Evolutionary conservation across 2,888 invertebrate genomes (phyloP).

Genomic region (Eupithecia subumbrata): DNA sequence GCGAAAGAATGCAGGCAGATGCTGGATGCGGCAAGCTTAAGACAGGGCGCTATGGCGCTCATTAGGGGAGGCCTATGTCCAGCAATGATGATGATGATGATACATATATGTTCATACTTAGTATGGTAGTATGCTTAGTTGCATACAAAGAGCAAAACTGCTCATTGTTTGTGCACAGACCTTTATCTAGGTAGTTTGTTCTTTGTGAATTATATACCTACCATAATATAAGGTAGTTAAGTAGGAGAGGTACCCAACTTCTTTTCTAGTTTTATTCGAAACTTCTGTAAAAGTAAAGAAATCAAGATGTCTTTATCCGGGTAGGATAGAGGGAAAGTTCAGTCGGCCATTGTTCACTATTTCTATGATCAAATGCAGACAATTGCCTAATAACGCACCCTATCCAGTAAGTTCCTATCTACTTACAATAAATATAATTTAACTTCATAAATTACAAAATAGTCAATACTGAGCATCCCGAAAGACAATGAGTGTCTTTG

Average conservation of each 20-base stretch:
- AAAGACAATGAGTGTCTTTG: slow-evolving; percentile 68
- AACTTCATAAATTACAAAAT: slow-evolving; percentile 40
- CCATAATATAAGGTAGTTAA: background rate
- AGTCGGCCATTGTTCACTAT: background rate
- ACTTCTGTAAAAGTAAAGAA: background rate
- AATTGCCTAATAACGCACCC: background rate
- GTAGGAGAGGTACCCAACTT: background rate
- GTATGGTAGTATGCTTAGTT: background rate
- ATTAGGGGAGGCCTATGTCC: too few species aligned
- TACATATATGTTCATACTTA: too few species aligned
- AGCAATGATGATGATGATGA: too few species aligned
- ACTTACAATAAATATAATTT: slow-evolving; percentile 4
- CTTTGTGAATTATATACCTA: background rate
- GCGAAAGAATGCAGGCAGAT: too few species aligned
- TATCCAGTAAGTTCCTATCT: background rate
- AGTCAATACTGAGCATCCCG: slow-evolving; percentile 55
- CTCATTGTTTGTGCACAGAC: background rate
- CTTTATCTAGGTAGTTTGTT: background rate
- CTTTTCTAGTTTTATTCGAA: background rate
- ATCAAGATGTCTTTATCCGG: background rate
- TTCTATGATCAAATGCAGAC: background rate
- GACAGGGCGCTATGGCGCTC: too few species aligned
- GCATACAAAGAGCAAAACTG: background rate
- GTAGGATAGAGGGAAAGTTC: background rate
- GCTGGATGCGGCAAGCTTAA: too few species aligned